Conservation (phyloP, 2,113 vertebrate species). For the Equus przewalskii region DNA sequence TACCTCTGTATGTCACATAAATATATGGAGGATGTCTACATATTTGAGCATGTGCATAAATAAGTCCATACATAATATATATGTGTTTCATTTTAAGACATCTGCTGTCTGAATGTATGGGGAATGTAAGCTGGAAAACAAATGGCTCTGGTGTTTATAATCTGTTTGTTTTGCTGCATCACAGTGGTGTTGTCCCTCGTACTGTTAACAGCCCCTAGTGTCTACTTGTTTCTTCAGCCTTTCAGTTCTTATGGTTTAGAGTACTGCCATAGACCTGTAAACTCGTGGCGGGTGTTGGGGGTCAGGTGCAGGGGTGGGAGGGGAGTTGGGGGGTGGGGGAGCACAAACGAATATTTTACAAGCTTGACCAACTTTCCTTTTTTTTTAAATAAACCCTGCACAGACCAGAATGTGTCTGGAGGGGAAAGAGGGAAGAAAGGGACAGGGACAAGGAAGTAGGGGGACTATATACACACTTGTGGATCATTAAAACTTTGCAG, state of each 20-base stretch:
- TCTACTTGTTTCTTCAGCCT: slow-evolving; percentile 84
- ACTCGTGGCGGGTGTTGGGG: slow-evolving; percentile 78
- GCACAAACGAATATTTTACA: slow-evolving; percentile 91
- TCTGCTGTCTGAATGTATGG: slow-evolving; percentile 77
- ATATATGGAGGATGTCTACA: slow-evolving; percentile 64
- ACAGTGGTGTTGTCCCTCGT: slow-evolving; percentile 84
- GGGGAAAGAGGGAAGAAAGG: background rate
- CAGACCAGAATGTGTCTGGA: slow-evolving; percentile 67
- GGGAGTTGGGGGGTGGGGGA: slow-evolving; percentile 57
- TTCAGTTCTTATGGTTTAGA: slow-evolving; percentile 81
- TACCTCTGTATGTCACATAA: slow-evolving; percentile 52
- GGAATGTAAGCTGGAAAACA: slow-evolving; percentile 84
- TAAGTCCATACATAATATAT: slow-evolving; percentile 58
- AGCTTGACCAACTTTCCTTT: slow-evolving; percentile 82
- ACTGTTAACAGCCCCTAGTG: slow-evolving; percentile 77
- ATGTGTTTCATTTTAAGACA: slow-evolving; percentile 65
- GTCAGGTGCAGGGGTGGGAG: slow-evolving; percentile 62
- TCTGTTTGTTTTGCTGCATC: slow-evolving; percentile 85
- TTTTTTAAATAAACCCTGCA: slow-evolving; percentile 84
- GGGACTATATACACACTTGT: slow-evolving; percentile 76
- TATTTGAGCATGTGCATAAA: slow-evolving; percentile 60
- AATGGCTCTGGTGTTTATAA: slow-evolving; percentile 85
- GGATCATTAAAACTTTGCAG: slow-evolving; percentile 74
- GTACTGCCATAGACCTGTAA: slow-evolving; percentile 92
- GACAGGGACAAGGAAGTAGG: slow-evolving; percentile 22